Percentiles rank a stretch among this genome's conserved stretches.
phyloP scores from a whole-genome alignment of 2,113 vertebrate species.

The Zapus hudsonius region DNA sequence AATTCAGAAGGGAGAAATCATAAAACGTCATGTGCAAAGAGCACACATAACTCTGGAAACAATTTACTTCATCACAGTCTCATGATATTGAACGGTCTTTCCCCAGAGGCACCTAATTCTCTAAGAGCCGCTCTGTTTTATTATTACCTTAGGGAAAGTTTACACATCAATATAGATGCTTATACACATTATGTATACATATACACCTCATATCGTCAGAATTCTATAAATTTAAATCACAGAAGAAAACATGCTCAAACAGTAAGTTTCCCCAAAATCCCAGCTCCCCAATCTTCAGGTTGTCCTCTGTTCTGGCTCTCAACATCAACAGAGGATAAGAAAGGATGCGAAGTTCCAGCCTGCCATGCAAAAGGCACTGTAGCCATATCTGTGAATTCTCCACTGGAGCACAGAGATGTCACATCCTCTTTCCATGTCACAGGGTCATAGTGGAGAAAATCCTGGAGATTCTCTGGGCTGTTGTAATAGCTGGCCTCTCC shows the following conservation, averaged over 20 bases:
- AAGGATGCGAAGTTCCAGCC: neutral
- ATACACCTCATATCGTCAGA: neutral
- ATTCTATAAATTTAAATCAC: neutral
- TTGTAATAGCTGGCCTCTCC: conserved; percentile 23
- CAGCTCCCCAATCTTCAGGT: conserved; percentile 12
- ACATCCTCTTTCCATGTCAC: conserved; percentile 10
- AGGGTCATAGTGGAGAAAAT: conserved; percentile 48
- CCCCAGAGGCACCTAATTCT: neutral
- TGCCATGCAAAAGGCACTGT: neutral
- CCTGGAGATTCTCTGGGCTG: conserved; percentile 29
- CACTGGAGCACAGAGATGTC: neutral
- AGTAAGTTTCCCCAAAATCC: conserved; percentile 40
- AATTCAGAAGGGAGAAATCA: neutral
- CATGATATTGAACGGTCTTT: neutral
- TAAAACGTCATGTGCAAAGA: neutral
- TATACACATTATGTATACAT: fast-evolving
- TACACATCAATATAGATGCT: neutral
- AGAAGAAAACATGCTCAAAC: conserved; percentile 31
- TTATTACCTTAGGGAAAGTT: neutral
- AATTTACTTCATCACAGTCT: neutral
- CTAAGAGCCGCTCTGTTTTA: neutral
- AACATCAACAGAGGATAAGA: conserved; percentile 37
- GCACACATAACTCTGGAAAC: neutral
- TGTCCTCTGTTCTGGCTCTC: neutral
- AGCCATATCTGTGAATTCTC: neutral